Evolutionary conservation across 2,113 vertebrate genomes (phyloP).

Genomic region (Bos javanicus): DNA sequence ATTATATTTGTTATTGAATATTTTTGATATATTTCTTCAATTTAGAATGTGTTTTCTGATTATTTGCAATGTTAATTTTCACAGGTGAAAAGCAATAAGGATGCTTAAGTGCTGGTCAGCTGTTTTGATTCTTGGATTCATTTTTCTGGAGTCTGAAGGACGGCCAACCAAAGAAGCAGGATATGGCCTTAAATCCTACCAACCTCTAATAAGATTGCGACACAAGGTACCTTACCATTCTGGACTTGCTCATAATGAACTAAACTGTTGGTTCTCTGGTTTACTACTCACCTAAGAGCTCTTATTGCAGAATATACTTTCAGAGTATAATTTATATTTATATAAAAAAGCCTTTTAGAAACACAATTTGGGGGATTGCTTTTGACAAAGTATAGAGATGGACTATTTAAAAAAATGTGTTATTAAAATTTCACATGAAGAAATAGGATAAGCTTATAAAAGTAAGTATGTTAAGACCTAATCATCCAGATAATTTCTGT

Average conservation of each 20-base stretch:
- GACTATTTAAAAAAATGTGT: neutral
- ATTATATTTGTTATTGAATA: neutral
- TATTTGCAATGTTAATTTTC: constrained; percentile 61
- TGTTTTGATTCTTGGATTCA: constrained; percentile 78
- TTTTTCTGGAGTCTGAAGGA: constrained; percentile 78
- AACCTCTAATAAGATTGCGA: constrained; percentile 77
- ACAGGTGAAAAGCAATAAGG: constrained; percentile 76
- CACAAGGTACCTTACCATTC: constrained; percentile 81
- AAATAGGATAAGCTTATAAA: neutral
- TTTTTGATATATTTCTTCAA: neutral
- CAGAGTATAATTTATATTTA: neutral
- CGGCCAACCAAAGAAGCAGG: constrained; percentile 80
- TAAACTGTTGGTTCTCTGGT: neutral
- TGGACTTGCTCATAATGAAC: neutral
- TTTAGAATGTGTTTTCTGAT: constrained; percentile 51
- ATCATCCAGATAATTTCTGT: neutral
- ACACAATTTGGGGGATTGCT: neutral
- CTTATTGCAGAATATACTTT: neutral
- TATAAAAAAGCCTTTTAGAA: neutral
- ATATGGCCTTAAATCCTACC: constrained; percentile 75
- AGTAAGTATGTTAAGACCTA: neutral
- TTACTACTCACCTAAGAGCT: neutral
- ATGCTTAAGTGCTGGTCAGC: constrained; percentile 80
- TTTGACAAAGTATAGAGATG: neutral
- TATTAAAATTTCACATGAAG: neutral